Evolutionary conservation across 2,888 invertebrate genomes (phyloP).

Genomic region (Lithophane ornitopus): DNA sequence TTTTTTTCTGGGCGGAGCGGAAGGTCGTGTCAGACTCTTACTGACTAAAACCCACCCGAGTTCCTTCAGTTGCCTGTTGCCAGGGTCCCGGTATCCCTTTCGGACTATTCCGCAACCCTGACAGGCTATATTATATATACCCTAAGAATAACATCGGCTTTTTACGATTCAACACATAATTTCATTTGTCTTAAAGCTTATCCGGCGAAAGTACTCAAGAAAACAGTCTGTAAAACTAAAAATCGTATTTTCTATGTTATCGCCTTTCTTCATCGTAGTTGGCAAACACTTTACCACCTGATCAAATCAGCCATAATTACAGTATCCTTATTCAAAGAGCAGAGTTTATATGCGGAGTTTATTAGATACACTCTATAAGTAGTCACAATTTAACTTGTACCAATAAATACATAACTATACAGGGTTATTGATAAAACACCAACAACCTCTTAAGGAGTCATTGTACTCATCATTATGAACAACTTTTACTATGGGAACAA

Average conservation of each 20-base stretch:
- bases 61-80: too few relatives aligned
- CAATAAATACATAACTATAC: neutral
- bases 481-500: too few relatives aligned
- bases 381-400: neutral
- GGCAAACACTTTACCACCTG: neutral
- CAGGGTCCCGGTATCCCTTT: too few relatives aligned
- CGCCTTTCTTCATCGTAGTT: neutral
- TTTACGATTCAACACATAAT: conserved; percentile 2
- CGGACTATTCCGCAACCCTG: too few relatives aligned
- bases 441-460: too few relatives aligned
- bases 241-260: conserved; percentile 2
- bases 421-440: too few relatives aligned
- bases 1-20: too few relatives aligned
- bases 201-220: neutral
- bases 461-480: too few relatives aligned
- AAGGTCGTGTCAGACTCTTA: too few relatives aligned
- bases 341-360: neutral
- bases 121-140: too few relatives aligned
- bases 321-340: neutral
- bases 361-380: neutral
- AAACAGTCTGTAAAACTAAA: neutral
- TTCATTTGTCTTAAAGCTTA: neutral
- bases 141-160: neutral
- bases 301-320: neutral
- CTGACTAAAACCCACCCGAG: too few relatives aligned